A percentile compares a stretch with the other conserved stretches of the same genome.
Evolutionary conservation across 2,113 vertebrate species (phyloP).

Genomic region (Ciconia maguari): DNA sequence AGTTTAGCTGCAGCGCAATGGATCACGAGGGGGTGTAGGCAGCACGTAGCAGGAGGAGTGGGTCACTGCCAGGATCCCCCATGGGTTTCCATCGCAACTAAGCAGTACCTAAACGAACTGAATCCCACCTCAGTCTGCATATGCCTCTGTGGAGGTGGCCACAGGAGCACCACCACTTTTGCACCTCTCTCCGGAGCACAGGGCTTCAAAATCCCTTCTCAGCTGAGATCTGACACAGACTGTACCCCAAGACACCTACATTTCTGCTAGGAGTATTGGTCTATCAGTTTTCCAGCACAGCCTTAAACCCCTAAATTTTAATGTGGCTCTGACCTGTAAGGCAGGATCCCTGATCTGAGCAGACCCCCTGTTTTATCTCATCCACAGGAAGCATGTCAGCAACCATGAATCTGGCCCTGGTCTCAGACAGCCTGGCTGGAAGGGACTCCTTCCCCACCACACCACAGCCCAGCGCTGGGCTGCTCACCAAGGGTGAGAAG

Average conservation of each 20-base stretch:
- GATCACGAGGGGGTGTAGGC: not conserved
- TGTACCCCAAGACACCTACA: not conserved
- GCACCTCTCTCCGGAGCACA: not conserved
- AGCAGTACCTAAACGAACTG: not conserved
- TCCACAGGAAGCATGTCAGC: not conserved
- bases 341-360: not conserved
- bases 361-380: not conserved
- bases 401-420: not conserved
- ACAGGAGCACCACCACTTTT: not conserved
- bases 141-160: not conserved
- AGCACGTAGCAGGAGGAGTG: fast-evolving
- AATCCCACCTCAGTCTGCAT: not conserved
- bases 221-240: not conserved
- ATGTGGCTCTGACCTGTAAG: not conserved
- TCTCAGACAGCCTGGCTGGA: not conserved
- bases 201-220: not conserved
- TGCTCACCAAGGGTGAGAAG: not conserved
- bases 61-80: not conserved
- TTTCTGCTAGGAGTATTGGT: not conserved
- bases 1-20: not conserved
- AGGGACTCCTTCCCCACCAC: not conserved
- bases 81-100: not conserved
- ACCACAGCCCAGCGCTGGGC: fast-evolving
- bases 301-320: not conserved
- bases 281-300: not conserved